Evolutionary conservation across 2,113 vertebrate genomes (phyloP).

Genomic region (Lathamus discolor): DNA sequence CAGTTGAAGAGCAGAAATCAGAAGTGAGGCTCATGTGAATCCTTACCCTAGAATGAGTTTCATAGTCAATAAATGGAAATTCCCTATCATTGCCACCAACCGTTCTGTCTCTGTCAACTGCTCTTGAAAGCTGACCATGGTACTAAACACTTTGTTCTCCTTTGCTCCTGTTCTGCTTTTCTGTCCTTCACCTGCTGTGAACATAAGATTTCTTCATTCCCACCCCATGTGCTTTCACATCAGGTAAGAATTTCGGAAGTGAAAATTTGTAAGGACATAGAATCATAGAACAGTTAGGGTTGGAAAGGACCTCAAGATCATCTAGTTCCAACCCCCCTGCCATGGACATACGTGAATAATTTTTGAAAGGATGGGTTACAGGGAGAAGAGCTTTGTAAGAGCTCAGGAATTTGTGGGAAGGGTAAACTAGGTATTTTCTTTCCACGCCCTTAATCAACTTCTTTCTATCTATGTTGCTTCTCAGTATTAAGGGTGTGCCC

Average conservation of each 20-base stretch:
- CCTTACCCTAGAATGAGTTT: neutral
- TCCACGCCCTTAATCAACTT: neutral
- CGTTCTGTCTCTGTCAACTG: neutral
- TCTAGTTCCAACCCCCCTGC: too few species aligned
- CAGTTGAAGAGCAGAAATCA: neutral
- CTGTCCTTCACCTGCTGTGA: neutral
- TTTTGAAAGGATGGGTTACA: neutral
- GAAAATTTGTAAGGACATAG: neutral
- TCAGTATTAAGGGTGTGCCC: neutral
- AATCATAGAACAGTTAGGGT: too few species aligned
- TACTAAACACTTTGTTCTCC: neutral
- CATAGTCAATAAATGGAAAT: neutral
- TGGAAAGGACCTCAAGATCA: too few species aligned
- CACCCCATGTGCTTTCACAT: neutral
- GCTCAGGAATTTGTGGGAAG: neutral
- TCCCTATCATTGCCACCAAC: neutral
- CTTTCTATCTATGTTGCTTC: neutral
- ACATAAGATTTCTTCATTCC: neutral
- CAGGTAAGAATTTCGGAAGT: neutral
- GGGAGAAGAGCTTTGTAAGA: neutral
- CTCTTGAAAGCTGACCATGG: neutral
- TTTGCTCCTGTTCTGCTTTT: neutral
- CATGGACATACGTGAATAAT: neutral
- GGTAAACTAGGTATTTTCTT: neutral
- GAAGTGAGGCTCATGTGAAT: neutral